Base-by-base conservation (phyloP, 2,797 vertebrate genomes). In the Epinephelus coioides region DNA sequence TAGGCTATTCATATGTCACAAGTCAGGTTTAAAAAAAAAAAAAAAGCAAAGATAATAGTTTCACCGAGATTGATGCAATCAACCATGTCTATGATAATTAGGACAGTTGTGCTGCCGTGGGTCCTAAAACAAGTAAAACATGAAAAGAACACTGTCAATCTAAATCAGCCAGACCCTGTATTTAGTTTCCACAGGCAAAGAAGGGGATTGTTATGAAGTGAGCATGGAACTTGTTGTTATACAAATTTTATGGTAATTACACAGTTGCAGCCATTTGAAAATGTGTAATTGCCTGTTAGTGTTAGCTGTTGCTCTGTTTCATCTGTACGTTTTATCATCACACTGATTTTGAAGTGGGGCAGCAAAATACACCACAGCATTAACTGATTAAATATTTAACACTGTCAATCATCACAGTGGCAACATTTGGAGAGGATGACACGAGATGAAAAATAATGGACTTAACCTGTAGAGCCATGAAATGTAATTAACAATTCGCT, bases 401-500 rank as follows among this genome's bases (percentile, higher is more conserved):
- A 3, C 62, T 3, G 8, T 74, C 53, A 50, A 21, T 69, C 49
- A 74, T 56, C 19, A 19, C 27, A 44, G 14, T 51, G 23, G 30
- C 18, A 27, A 34, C 6, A 51, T 62, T 44, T 25, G 17, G 25
- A 66, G 7, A 56, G 14, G 27, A 21, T 64, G 12, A 50, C 30
- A 19, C 2, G 6, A 14, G 61, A 18, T 27, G 21, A 40, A 6
- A 30, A 73, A 65, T 5, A 1, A 63, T 70, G 13, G 34, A 27
- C 55, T 71, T 17, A 76, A 81, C 30, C 34, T 44, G 30, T 9
- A 23, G 61, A 47, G 8, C 51, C 55, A 60, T 62, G 47, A 59
- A 57, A 27, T 78, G 19, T 54, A 51, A 76, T 73, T 46, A 67
- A 17, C 34, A 49, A 46, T 17, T 62, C 21, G 19, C 34, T 72